A percentile compares a stretch with the other conserved stretches of the same genome.
These are phyloP conservation scores for Brachionus rubens DNA, from an alignment of 1,140 invertebrate species.

Conservation along the genomic window DNA sequence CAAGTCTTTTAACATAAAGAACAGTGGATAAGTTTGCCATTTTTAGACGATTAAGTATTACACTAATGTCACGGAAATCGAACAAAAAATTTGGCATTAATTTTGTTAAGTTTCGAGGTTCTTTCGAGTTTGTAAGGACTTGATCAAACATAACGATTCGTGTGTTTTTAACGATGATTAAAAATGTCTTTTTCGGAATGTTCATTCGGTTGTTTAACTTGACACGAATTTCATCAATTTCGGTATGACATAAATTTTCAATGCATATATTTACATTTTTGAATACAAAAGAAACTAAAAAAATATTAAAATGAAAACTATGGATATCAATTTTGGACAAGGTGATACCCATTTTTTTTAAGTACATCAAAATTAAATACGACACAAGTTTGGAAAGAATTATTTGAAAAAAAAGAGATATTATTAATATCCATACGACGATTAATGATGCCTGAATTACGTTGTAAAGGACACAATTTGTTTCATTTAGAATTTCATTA, in stretches of 20 bases:
- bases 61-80: not conserved
- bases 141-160: not conserved
- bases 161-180: not conserved
- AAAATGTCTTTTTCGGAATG: not conserved
- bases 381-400: not conserved
- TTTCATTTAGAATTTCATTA: not conserved
- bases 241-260: slow-evolving; percentile 9
- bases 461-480: not conserved
- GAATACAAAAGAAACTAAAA: not conserved
- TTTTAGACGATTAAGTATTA: not conserved
- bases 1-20: not conserved
- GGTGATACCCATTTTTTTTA: not conserved
- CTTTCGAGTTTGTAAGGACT: not conserved
- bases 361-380: not conserved
- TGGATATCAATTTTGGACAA: not conserved
- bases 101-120: not conserved
- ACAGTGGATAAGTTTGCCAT: too few relatives aligned
- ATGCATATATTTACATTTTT: slow-evolving; percentile 11
- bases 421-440: not conserved
- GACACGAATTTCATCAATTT: not conserved
- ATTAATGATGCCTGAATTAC: not conserved
- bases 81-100: not conserved
- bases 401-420: not conserved
- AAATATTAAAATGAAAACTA: not conserved
- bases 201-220: not conserved